Evolutionary conservation across 92 coral and sea anemone species (phyloP).

Genomic region (Palythoa caribaeorum): DNA sequence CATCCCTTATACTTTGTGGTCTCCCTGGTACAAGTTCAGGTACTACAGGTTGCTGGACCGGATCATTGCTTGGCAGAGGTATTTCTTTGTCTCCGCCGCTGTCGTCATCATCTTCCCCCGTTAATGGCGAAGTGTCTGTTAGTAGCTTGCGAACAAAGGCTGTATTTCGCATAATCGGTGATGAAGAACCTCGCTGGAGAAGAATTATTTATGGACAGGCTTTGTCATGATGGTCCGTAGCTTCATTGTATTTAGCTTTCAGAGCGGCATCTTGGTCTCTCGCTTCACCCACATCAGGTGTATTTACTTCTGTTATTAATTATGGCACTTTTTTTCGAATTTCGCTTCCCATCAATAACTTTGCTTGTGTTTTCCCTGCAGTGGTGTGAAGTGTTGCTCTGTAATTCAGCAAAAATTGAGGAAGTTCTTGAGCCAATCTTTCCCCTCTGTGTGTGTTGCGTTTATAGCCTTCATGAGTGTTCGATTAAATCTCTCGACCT

Average conservation of each 20-base stretch:
- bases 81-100: slow-evolving; percentile 7
- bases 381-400: too few relatives aligned
- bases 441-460: too few relatives aligned
- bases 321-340: too few relatives aligned
- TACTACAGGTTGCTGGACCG: slow-evolving; percentile 23
- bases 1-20: background rate
- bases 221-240: background rate
- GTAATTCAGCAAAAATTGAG: too few relatives aligned
- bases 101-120: slow-evolving; percentile 10
- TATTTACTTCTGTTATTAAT: too few relatives aligned
- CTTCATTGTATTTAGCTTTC: background rate
- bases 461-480: too few relatives aligned
- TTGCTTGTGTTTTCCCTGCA: too few relatives aligned
- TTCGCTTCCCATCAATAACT: too few relatives aligned
- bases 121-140: background rate
- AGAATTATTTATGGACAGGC: background rate
- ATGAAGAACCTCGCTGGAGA: background rate
- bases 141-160: background rate
- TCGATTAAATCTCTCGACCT: background rate
- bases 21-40: slow-evolving; percentile 20
- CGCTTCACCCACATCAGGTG: too few relatives aligned
- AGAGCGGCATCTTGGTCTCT: background rate
- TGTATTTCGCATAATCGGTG: background rate
- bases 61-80: slow-evolving; percentile 1
- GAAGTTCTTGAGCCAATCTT: too few relatives aligned